Evolutionary conservation across 2,888 invertebrate genomes (phyloP).

Genomic region (Ptychoptera albimana): DNA sequence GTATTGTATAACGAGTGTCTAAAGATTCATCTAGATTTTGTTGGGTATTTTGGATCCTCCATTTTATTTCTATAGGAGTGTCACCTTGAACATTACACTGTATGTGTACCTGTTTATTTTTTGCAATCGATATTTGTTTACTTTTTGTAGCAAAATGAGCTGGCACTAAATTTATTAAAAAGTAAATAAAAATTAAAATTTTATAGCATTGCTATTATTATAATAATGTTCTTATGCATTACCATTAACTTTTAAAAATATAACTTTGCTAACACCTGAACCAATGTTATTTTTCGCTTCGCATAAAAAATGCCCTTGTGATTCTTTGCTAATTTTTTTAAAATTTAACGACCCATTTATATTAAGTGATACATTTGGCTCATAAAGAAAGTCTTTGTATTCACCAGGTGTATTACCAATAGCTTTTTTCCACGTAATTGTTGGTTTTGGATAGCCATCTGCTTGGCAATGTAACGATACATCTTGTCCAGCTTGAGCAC

Average conservation of each 20-base stretch:
- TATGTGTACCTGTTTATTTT: conserved; percentile 66
- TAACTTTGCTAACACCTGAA: conserved; percentile 80
- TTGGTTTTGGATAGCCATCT: conserved; percentile 79
- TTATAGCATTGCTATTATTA: conserved; percentile 6
- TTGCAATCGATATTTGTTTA: conserved; percentile 66
- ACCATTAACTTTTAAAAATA: conserved; percentile 82
- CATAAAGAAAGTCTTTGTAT: conserved; percentile 68
- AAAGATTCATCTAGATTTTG: conserved; percentile 55
- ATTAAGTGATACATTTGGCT: conserved; percentile 58
- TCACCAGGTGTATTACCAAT: conserved; percentile 64
- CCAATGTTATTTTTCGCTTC: conserved; percentile 89
- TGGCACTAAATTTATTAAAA: conserved; percentile 41
- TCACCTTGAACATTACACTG: conserved; percentile 82
- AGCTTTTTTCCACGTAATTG: conserved; percentile 78
- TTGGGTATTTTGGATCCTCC: conserved; percentile 53
- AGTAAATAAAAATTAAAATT: neutral
- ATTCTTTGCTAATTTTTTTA: conserved; percentile 67
- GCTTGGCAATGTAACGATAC: conserved; percentile 78
- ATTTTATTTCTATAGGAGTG: conserved; percentile 69
- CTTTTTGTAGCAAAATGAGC: conserved; percentile 72
- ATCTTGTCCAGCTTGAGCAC: conserved; percentile 67
- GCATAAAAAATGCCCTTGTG: conserved; percentile 82
- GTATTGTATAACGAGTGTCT: conserved; percentile 58
- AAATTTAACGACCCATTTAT: conserved; percentile 75
- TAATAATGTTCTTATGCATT: no score